Evolutionary conservation across 2,797 vertebrate genomes (phyloP).

Genomic region (Sebastes hubbsi): DNA sequence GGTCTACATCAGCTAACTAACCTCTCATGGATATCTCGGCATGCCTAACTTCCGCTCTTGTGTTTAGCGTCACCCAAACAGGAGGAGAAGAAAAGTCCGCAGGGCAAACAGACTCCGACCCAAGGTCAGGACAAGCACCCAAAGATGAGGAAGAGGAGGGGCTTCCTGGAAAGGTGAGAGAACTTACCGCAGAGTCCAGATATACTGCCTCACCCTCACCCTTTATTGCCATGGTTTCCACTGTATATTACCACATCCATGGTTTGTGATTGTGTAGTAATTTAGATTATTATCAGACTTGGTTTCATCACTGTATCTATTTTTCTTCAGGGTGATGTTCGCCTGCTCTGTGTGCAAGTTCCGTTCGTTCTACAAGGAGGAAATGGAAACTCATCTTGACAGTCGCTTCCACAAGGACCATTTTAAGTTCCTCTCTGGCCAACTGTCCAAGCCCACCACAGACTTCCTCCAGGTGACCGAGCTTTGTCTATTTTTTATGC

Average conservation of each 20-base stretch:
- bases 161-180: slow-evolving; percentile 91
- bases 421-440: slow-evolving; percentile 90
- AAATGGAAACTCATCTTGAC: slow-evolving; percentile 90
- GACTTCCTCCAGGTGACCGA: slow-evolving; percentile 90
- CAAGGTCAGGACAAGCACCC: slow-evolving; percentile 83
- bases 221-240: not conserved
- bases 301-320: not conserved
- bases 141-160: slow-evolving; percentile 88
- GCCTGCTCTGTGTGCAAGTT: slow-evolving; percentile 95
- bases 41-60: not conserved
- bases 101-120: slow-evolving; percentile 76
- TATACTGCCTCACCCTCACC: no score
- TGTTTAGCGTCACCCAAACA: slow-evolving; percentile 67
- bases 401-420: slow-evolving; percentile 96
- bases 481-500: not conserved
- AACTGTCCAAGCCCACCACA: slow-evolving; percentile 91
- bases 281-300: not conserved
- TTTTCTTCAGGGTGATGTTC: slow-evolving; percentile 87
- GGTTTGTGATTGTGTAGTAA: not conserved
- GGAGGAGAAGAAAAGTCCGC: slow-evolving; percentile 84
- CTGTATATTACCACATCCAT: not conserved
- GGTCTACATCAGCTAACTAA: no score
- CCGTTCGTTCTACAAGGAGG: slow-evolving; percentile 93
- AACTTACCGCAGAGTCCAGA: not conserved
- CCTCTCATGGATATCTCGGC: not conserved